Base-by-base conservation (phyloP, 2,797 vertebrate species). In the Typhlichthys subterraneus region DNA sequence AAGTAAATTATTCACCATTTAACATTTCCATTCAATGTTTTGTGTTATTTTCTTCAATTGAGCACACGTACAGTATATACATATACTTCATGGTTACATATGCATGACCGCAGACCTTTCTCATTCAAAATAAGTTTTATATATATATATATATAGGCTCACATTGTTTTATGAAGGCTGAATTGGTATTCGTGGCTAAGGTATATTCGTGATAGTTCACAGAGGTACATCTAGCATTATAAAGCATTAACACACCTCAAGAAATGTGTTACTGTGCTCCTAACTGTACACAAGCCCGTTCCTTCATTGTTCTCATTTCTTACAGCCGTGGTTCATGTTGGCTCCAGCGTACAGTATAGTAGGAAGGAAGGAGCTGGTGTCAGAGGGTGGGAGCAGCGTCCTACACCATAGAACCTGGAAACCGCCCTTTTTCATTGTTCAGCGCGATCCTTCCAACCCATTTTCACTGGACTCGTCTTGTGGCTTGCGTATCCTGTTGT, bases 351-450 rank as follows among this genome's bases (percentile, higher is more conserved):
- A 89, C 87, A 86, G 85, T 92, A 90, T 80, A 60, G 76, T 88
- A 92, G 92, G 91, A 93, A 93, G 91, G 92, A 92, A 92, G 90
- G 88, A 85, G 81, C 80, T 79, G 78, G 75, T 67, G 33, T 38
- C 85, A 84, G 88, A 90, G 89, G 88, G 85, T 87, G 86, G 86
- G 87, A 87, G 84, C 77, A 72, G 84, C 86, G 88, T 86, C 87
- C 79, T 79, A 82, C 81, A 85, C 88, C 88, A 85, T 90, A 91
- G 90, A 92, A 88, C 81, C 85, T 86, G 86, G 88, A 89, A 89
- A 80, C 85, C 80, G 76, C 84, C 89, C 91, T 85, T 81, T 79
- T 85, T 88, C 86, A 93, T 93, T 94, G 92, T 93, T 93, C 89
- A 75, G 61, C 73, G 59, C 71, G 73, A 72, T 84, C 83, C 78